Conservation (phyloP, 2,888 invertebrate species). For the Drosophila gaucha region DNA sequence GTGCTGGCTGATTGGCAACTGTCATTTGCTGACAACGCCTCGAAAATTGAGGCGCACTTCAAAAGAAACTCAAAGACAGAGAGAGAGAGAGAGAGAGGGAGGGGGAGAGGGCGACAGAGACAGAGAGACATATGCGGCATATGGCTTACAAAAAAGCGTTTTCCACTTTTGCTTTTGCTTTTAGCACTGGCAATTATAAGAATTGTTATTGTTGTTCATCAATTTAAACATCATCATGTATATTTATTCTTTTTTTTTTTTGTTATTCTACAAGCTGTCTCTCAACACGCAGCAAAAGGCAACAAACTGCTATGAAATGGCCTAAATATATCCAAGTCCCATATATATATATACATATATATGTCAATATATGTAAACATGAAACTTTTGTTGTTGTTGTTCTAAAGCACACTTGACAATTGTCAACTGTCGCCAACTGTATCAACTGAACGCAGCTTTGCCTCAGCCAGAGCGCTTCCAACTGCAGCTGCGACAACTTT, state of each 20-base stretch:
- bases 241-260: neutral
- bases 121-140: constrained; percentile 55
- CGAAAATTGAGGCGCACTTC: constrained; percentile 35
- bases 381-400: constrained; percentile 3
- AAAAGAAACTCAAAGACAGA: neutral
- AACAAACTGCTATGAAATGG: constrained; percentile 5
- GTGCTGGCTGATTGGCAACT: constrained; percentile 17
- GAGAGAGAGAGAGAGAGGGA: neutral
- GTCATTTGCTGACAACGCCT: constrained; percentile 44
- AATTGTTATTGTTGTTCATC: constrained; percentile 8
- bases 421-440: constrained; percentile 37
- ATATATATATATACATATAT: too few relatives aligned
- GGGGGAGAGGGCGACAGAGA: neutral
- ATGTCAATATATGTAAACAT: too few relatives aligned
- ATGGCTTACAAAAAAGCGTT: constrained; percentile 19
- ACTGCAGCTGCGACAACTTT: constrained; percentile 12
- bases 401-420: constrained; percentile 10
- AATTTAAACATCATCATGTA: neutral
- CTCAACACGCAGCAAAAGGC: constrained; percentile 13
- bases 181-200: constrained; percentile 42
- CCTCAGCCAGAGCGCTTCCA: neutral
- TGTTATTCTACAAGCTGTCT: constrained; percentile 26
- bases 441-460: constrained; percentile 18
- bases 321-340: neutral
- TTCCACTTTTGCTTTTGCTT: constrained; percentile 20